Evolutionary conservation across 2,113 vertebrate genomes (phyloP), one percentile per base, ranked within the genome.

Genomic region (Burhinus bistriatus): DNA sequence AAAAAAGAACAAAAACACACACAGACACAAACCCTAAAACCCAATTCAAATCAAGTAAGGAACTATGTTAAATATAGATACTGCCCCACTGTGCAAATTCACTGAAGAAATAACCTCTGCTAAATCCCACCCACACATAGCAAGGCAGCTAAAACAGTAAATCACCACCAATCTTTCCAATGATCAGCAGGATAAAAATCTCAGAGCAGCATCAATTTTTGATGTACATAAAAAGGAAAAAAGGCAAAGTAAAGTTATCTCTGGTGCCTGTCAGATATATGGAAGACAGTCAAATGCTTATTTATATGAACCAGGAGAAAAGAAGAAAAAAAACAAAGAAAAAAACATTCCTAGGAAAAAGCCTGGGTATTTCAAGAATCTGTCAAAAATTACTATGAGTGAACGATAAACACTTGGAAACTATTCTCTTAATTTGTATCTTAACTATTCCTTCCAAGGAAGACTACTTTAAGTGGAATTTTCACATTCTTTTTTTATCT

Each of bases 161-260:
- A 94, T 92, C 88, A 72, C 73, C 47, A 71, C 27, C 83, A 95
- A 89, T 90, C 75, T 83, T 83, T 64, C 32, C 88, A 78, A 64
- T 92, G 51, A 97, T 96, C 58, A 95, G 34, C 29, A 78, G 55
- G 90, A 90, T 90, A 89, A 93, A 95, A 97, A 87, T 64, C 47
- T 68, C 47, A 88, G 59, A 68, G 51, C 29, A 52, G 51, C 59
- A 84, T 44, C n/a, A 88, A 64, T 70, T 84, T 84, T 81, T 83
- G 51, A 90, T 62, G 49, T 44, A 83, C 32, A 62, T 34, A 78
- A 59, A 83, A 92, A 68, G 29, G 54, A 38, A 68, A 87, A 65
- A 92, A 81, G 25, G 9, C 69, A 57, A 90, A 75, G 19, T 8
- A 40, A 81, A 62, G 29, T 42, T 42, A 81, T 44, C 18, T 51